Percentiles rank a stretch among this genome's conserved stretches.
These are phyloP conservation scores for Calypte anna DNA, from an alignment of 2,113 vertebrate genomes.

Conservation along the genomic window DNA sequence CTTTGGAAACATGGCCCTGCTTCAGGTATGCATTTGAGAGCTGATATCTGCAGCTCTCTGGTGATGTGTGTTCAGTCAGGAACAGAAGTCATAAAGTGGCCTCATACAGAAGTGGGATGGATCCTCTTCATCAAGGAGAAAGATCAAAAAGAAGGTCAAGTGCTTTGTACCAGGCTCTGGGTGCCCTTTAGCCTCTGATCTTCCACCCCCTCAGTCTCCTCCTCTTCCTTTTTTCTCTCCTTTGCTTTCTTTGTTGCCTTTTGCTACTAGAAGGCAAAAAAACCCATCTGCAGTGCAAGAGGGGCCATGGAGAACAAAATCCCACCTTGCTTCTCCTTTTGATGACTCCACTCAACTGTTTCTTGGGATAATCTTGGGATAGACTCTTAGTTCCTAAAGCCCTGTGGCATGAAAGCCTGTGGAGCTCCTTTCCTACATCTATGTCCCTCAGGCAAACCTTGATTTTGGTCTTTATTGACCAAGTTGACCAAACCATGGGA, in stretches of 20 bases:
- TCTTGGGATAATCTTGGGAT: neutral
- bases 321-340: neutral
- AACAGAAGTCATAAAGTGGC: neutral
- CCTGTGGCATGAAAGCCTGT: accelerated
- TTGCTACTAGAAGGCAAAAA: neutral
- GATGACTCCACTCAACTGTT: neutral
- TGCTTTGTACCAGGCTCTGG: neutral
- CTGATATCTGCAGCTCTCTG: neutral
- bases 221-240: neutral
- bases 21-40: neutral
- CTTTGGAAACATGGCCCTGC: neutral
- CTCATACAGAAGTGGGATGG: neutral
- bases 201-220: neutral
- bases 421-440: accelerated
- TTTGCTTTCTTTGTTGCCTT: neutral
- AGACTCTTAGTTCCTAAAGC: accelerated
- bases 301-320: accelerated
- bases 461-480: neutral
- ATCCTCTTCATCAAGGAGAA: slow-evolving; percentile 22
- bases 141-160: slow-evolving; percentile 42
- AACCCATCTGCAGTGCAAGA: accelerated
- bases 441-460: neutral
- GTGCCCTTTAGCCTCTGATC: slow-evolving; percentile 4
- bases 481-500: neutral
- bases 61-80: neutral